A percentile compares a stretch with the other conserved stretches of the same genome.
phyloP scores from a whole-genome alignment of 2,113 vertebrate genomes.

The Limanda limanda region DNA sequence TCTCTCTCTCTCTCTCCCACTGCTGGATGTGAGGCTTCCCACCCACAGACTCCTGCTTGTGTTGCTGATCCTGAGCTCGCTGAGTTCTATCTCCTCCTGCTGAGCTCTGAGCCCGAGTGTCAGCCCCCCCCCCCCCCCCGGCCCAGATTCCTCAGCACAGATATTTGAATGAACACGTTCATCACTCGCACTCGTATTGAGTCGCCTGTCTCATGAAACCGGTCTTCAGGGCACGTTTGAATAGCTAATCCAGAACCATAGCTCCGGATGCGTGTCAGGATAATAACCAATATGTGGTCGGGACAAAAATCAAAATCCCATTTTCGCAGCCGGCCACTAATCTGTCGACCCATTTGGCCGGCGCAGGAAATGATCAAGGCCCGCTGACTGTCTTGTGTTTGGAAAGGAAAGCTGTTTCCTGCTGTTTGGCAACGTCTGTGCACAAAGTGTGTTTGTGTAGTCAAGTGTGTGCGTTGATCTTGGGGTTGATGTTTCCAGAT shows the following conservation, averaged over 20 bases:
- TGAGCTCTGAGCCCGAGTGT: not conserved
- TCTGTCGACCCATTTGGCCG: conserved; percentile 45
- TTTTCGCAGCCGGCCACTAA: conserved; percentile 44
- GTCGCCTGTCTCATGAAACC: not conserved
- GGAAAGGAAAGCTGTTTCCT: conserved; percentile 24
- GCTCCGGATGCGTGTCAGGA: conserved; percentile 20
- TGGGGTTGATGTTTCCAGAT: conserved; percentile 55
- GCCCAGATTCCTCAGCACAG: not conserved
- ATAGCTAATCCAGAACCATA: not conserved
- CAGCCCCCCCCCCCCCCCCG: not conserved
- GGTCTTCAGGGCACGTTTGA: conserved; percentile 12
- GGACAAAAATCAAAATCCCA: conserved; percentile 33
- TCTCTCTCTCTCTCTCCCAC: not conserved
- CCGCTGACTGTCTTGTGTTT: conserved; percentile 21
- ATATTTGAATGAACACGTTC: conserved; percentile 10
- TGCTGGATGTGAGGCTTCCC: not conserved
- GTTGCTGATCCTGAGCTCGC: not conserved
- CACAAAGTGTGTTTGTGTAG: conserved; percentile 20
- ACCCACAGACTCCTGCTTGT: not conserved
- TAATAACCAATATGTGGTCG: conserved; percentile 41
- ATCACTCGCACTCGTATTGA: not conserved
- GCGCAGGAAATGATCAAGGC: conserved; percentile 13
- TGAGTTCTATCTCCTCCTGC: not conserved
- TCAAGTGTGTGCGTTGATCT: not conserved
- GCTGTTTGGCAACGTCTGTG: conserved; percentile 42